Base-by-base conservation (phyloP, 2,113 vertebrate species). In the Rostratula benghalensis region DNA sequence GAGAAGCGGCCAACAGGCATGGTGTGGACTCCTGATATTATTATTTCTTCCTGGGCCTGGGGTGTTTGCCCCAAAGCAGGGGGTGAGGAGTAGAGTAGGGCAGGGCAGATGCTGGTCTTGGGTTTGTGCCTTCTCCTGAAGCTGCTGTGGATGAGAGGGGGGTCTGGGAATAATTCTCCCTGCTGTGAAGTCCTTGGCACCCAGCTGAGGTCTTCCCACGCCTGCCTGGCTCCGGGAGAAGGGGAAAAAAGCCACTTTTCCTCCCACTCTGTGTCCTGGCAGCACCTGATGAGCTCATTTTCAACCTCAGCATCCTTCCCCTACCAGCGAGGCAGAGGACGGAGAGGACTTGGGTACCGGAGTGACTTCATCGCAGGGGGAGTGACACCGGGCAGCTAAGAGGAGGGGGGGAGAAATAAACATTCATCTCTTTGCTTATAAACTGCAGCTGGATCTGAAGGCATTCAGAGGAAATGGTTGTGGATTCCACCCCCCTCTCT, bases 401-500 rank as follows among this genome's bases (percentile, higher is more conserved):
- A 9, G 41, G 11, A 6, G 35, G 28, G 24, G 12, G 21, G 5
- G 2, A 20, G 28, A 11, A 63, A 13, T 28, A 24, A 59, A 61
- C 9, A 63, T n/a, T 59, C 30, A 64, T 89, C 51, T 22, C 82
- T 82, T 37, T 73, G 60, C 78, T 96, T 94, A 35, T 51, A 53
- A 74, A 83, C 60, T 75, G 84, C 87, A 92, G 63, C 84, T 77
- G 87, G 95, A 48, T 75, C 87, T 89, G 85, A 65, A 91, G 39
- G 80, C 90, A 51, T 79, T 90, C 56, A 70, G 82, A 87, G 73
- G 69, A 64, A 75, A 76, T 30, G 87, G 35, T 65, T 69, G 48
- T 41, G 46, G 60, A 87, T 83, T 41, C 83, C 31, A 71, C 56
- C 33, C 70, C 78, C 64, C 76, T 77, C 73, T 79, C 73, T 68